A percentile compares a stretch with the other conserved stretches of the same genome.
phyloP scores from a whole-genome alignment of 2,797 vertebrate species.

The Lacerta viridis region DNA sequence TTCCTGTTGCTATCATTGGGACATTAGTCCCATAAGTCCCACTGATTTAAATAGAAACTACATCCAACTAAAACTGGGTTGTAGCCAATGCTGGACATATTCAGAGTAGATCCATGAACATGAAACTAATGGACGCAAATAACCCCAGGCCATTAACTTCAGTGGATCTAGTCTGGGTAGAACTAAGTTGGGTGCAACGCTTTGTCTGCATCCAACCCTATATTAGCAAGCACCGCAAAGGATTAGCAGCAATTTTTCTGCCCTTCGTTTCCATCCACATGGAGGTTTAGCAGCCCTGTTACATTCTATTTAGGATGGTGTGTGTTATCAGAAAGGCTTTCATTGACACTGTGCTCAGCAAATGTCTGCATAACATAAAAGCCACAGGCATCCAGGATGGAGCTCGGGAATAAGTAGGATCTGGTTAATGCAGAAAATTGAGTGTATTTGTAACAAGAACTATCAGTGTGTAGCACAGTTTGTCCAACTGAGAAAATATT shows the following conservation, averaged over 20 bases:
- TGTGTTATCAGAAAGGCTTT: conserved; percentile 67
- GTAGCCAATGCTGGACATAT: no score
- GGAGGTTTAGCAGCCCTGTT: conserved; percentile 71
- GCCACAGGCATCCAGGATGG: conserved; percentile 68
- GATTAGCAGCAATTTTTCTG: conserved; percentile 66
- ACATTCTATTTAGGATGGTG: conserved; percentile 66
- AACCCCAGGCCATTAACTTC: no score
- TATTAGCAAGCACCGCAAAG: conserved; percentile 57
- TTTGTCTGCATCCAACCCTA: neutral
- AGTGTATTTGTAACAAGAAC: conserved; percentile 60
- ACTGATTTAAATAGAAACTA: no score
- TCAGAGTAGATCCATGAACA: no score
- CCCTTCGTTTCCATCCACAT: conserved; percentile 68
- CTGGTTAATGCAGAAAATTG: conserved; percentile 68
- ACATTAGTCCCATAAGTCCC: no score
- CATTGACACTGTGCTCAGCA: conserved; percentile 64
- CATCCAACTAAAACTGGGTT: no score
- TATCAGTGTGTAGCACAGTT: conserved; percentile 55
- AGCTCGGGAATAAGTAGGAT: conserved; percentile 70
- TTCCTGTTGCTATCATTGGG: no score
- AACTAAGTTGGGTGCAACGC: no score
- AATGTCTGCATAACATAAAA: conserved; percentile 68
- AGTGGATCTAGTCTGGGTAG: no score
- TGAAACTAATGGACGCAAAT: no score
- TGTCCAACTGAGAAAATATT: conserved; percentile 77